Evolutionary conservation across 2,888 invertebrate species (phyloP).

Genomic region (Leptopilina myrica): DNA sequence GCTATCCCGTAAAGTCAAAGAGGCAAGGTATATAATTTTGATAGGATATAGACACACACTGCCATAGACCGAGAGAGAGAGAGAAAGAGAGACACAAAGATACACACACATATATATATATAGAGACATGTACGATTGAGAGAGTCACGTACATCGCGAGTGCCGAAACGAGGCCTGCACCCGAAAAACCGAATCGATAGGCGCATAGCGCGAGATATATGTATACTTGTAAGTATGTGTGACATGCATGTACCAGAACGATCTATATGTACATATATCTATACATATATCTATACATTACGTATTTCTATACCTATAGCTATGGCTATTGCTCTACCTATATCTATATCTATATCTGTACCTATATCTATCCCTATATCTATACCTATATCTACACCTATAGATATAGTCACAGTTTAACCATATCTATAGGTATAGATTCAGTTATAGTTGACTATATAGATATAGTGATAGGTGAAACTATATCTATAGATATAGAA

Average conservation of each 20-base stretch:
- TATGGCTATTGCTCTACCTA: neutral
- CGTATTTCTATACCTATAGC: slow-evolving; percentile 44
- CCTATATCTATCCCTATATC: slow-evolving; percentile 42
- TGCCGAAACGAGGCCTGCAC: slow-evolving; percentile 72
- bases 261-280: slow-evolving; percentile 29
- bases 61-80: too few species aligned
- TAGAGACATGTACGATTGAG: neutral
- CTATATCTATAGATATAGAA: too few species aligned
- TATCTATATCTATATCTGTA: slow-evolving; percentile 42
- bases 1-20: slow-evolving; percentile 36
- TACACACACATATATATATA: too few species aligned
- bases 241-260: slow-evolving; percentile 24
- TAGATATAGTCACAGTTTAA: too few species aligned
- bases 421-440: too few species aligned
- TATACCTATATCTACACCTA: too few species aligned
- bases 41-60: slow-evolving; percentile 54
- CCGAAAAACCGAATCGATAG: slow-evolving; percentile 75
- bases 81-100: too few species aligned
- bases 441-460: too few species aligned
- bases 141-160: slow-evolving; percentile 49
- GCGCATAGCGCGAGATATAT: slow-evolving; percentile 68
- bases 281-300: slow-evolving; percentile 45
- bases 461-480: too few species aligned
- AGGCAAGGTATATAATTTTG: slow-evolving; percentile 54
- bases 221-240: slow-evolving; percentile 48